Conservation (phyloP, 2,113 vertebrate genomes). For the Siphamia tubifer region DNA sequence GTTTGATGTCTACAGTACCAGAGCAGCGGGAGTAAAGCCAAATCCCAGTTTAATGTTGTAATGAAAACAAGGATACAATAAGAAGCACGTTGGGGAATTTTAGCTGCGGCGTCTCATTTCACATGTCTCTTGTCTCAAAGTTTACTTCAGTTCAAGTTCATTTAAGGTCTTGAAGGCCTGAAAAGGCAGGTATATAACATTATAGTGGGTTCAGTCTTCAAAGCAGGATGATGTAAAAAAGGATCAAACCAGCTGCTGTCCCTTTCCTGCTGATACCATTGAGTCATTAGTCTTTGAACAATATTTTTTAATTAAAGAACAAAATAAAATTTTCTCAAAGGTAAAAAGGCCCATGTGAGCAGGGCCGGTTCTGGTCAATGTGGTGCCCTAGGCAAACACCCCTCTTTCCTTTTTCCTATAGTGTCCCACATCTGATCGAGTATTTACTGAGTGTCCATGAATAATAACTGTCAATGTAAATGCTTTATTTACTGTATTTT, state of each 20-base stretch:
- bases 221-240: constrained; percentile 55
- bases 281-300: constrained; percentile 17
- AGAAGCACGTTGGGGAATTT: not conserved
- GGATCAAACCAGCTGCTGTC: constrained; percentile 38
- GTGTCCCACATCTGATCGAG: no score
- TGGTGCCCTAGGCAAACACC: no score
- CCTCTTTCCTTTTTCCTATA: no score
- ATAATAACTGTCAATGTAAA: no score
- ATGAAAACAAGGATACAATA: constrained; percentile 34
- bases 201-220: constrained; percentile 5
- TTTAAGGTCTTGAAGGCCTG: not conserved
- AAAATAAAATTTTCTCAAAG: constrained; percentile 1
- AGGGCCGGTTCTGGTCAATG: no score
- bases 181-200: not conserved
- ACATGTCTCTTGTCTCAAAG: constrained; percentile 1
- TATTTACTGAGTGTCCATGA: no score
- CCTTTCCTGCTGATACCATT: not conserved
- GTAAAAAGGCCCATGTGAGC: not conserved
- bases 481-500: no score
- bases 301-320: no score
- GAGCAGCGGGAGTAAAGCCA: constrained; percentile 3
- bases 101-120: not conserved
- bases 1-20: constrained; percentile 35
- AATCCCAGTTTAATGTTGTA: constrained; percentile 32
- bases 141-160: not conserved